phyloP scores from a whole-genome alignment of 2,113 vertebrate species.

The Eublepharis macularius region DNA sequence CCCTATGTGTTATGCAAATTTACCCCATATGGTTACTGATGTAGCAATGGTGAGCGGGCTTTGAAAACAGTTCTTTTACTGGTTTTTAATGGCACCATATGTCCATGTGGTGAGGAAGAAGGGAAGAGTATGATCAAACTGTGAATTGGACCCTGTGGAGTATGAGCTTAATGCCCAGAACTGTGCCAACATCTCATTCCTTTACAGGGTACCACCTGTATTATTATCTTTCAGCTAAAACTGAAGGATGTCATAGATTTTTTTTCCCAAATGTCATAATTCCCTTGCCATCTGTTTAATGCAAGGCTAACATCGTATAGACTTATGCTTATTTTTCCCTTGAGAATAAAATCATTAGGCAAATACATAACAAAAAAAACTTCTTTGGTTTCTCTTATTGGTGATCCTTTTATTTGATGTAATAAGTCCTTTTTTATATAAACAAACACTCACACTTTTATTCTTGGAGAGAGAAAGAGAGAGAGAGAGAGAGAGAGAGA shows the following conservation, averaged over 20 bases:
- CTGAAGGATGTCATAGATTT: conserved; percentile 40
- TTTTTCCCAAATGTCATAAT: conserved; percentile 51
- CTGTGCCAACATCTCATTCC: conserved; percentile 43
- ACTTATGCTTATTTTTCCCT: conserved; percentile 40
- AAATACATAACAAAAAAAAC: conserved; percentile 49
- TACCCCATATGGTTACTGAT: conserved; percentile 57
- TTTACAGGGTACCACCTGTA: conserved; percentile 50
- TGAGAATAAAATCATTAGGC: conserved; percentile 55
- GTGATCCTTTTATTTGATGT: conserved; percentile 43
- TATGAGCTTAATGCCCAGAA: conserved; percentile 51
- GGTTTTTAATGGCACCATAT: conserved; percentile 67
- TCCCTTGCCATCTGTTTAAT: conserved; percentile 63
- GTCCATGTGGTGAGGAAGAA: conserved; percentile 47
- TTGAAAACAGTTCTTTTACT: conserved; percentile 60
- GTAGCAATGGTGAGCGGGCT: conserved; percentile 38
- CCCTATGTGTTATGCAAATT: conserved; percentile 54
- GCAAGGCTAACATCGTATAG: conserved; percentile 36
- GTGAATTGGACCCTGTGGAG: conserved; percentile 67
- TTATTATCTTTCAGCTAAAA: conserved; percentile 55
- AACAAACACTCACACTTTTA: conserved; percentile 32
- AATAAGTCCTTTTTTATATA: conserved; percentile 25
- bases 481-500: conserved; percentile 33
- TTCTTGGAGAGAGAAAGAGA: conserved; percentile 33
- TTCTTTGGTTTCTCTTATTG: conserved; percentile 39
- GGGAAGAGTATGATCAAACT: conserved; percentile 30